phyloP scores from a whole-genome alignment of 2,797 vertebrate species.

The Rhabdomys pumilio region DNA sequence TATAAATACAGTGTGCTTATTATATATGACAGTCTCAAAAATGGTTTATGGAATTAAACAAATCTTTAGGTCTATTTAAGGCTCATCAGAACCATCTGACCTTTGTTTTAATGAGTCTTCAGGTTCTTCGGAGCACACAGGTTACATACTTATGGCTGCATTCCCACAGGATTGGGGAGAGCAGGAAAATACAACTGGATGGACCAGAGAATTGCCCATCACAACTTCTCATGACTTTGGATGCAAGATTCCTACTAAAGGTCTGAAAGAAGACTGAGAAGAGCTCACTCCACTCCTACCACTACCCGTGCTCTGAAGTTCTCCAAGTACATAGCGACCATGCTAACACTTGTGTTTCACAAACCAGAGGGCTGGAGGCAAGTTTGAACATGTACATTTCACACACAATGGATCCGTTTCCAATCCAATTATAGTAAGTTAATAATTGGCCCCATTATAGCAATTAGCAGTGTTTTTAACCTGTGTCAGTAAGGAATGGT shows the following conservation, averaged over 20 bases:
- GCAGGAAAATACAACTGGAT: neutral
- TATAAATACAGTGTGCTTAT: neutral
- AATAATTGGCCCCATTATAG: constrained; percentile 68
- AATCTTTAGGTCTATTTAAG: neutral
- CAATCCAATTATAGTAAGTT: constrained; percentile 72
- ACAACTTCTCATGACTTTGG: neutral
- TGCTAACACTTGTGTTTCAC: neutral
- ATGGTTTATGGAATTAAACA: neutral
- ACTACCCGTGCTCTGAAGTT: constrained; percentile 40
- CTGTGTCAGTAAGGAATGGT: constrained; percentile 30
- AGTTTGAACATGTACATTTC: constrained; percentile 42
- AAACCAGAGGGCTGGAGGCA: constrained; percentile 51
- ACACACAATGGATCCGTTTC: constrained; percentile 69
- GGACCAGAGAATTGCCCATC: accelerated
- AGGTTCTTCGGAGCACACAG: neutral
- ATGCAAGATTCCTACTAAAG: neutral
- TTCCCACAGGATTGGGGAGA: neutral
- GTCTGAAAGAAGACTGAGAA: neutral
- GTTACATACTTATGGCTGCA: too few species aligned
- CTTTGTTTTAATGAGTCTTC: neutral
- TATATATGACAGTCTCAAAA: neutral
- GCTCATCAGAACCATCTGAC: neutral
- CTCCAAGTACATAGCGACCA: constrained; percentile 39
- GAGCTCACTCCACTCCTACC: neutral
- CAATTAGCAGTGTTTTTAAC: constrained; percentile 79